Conservation (phyloP, 2,797 vertebrate genomes). For the Fistularia commersonii region DNA sequence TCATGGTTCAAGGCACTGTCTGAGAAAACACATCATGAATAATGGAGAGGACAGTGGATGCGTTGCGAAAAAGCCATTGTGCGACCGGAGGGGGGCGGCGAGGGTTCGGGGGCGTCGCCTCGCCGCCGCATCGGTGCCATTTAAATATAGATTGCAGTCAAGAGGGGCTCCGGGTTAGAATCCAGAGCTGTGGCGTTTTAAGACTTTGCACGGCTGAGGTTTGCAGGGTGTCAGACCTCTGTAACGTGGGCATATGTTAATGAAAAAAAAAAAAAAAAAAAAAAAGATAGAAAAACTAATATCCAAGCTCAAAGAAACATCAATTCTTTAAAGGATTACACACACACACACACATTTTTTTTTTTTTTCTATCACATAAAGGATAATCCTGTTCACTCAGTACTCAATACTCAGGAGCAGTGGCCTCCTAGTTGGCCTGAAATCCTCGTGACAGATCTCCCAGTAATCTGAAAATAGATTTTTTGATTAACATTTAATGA, state of each 20-base stretch:
- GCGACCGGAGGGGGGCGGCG: no score
- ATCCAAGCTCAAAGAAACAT: neutral
- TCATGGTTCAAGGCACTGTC: constrained; percentile 59
- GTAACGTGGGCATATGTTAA: neutral
- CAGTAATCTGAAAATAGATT: constrained; percentile 81
- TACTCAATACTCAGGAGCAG: constrained; percentile 39
- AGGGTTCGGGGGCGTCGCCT: constrained; percentile 26
- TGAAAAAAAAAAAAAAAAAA: neutral
- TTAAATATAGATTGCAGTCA: constrained; percentile 31
- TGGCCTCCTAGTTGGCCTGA: constrained; percentile 64
- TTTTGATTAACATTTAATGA: constrained; percentile 85
- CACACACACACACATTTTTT: neutral
- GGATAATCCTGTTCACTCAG: constrained; percentile 25
- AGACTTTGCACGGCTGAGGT: neutral
- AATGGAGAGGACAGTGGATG: constrained; percentile 56
- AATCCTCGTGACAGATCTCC: constrained; percentile 77
- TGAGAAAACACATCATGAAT: constrained; percentile 68
- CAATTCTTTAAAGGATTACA: neutral
- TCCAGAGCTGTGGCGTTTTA: neutral
- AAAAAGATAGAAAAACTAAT: no score
- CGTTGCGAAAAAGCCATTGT: constrained; percentile 50
- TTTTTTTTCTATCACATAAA: constrained; percentile 12
- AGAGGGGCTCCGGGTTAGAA: constrained; percentile 5
- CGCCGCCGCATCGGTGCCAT: constrained; percentile 32
- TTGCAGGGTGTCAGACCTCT: constrained; percentile 8